phyloP scores from a whole-genome alignment of 2,797 vertebrate genomes.

The Taenioides sp. region DNA sequence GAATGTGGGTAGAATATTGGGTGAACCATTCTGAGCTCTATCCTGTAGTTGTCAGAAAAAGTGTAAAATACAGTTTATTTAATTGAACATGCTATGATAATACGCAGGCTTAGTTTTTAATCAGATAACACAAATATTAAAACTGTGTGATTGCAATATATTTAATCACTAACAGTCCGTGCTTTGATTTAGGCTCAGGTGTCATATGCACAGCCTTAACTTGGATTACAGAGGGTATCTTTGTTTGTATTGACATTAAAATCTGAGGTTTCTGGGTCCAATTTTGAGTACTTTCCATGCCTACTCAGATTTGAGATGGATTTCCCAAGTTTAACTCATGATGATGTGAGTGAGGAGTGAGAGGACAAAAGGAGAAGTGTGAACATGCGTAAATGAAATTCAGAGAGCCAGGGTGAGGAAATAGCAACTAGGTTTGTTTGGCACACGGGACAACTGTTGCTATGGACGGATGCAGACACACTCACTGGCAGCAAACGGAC shows the following conservation, averaged over 20 bases:
- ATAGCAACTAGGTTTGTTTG: constrained; percentile 49
- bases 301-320: constrained; percentile 32
- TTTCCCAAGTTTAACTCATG: constrained; percentile 45
- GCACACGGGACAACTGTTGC: constrained; percentile 42
- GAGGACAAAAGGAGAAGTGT: constrained; percentile 55
- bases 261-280: constrained; percentile 30
- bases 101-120: constrained; percentile 1
- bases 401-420: constrained; percentile 36
- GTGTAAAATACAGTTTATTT: constrained; percentile 1
- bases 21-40: neutral
- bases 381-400: constrained; percentile 41
- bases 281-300: constrained; percentile 36
- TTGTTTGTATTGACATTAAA: neutral
- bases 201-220: constrained; percentile 5
- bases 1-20: neutral
- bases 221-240: constrained; percentile 1
- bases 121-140: constrained; percentile 1
- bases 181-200: constrained; percentile 7
- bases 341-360: constrained; percentile 49
- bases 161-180: constrained; percentile 2
- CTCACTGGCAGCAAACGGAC: neutral
- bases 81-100: neutral
- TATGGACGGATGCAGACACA: constrained; percentile 26
- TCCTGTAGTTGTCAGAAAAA: constrained; percentile 11
- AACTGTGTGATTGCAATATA: neutral